Evolutionary conservation across 2,888 invertebrate species (phyloP).

Genomic region (Hirudinaria manillensis): DNA sequence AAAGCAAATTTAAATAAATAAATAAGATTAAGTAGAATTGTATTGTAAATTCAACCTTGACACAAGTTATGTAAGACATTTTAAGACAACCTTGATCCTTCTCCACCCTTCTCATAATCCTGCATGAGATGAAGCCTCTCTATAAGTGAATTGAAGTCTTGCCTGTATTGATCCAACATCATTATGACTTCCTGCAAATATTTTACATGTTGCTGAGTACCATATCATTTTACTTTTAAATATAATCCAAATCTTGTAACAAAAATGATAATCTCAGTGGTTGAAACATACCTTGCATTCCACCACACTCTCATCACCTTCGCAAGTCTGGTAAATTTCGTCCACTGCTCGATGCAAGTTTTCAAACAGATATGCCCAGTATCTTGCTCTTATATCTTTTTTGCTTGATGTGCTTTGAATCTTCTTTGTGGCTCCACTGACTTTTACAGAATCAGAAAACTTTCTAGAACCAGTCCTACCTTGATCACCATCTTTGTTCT

Average conservation of each 20-base stretch:
- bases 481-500: not conserved
- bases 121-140: conserved; percentile 88
- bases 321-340: conserved; percentile 91
- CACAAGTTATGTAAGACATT: no score
- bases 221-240: not conserved
- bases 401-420: conserved; percentile 41
- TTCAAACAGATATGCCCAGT: conserved; percentile 91
- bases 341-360: conserved; percentile 86
- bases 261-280: not conserved
- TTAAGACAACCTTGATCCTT: conserved; percentile 57
- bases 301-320: conserved; percentile 83
- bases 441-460: conserved; percentile 17
- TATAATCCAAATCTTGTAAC: not conserved
- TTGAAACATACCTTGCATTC: conserved; percentile 67
- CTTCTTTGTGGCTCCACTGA: not conserved
- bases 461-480: not conserved
- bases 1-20: not conserved
- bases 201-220: not conserved
- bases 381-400: conserved; percentile 74
- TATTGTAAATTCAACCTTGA: no score
- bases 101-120: conserved; percentile 78
- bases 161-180: conserved; percentile 84
- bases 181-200: conserved; percentile 75
- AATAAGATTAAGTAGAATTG: no score
- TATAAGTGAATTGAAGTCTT: conserved; percentile 86